A percentile compares a stretch with the other conserved stretches of the same genome.
These are phyloP conservation scores for Penaeus chinensis DNA, from an alignment of 1,140 invertebrate species.

Conservation along the genomic window DNA sequence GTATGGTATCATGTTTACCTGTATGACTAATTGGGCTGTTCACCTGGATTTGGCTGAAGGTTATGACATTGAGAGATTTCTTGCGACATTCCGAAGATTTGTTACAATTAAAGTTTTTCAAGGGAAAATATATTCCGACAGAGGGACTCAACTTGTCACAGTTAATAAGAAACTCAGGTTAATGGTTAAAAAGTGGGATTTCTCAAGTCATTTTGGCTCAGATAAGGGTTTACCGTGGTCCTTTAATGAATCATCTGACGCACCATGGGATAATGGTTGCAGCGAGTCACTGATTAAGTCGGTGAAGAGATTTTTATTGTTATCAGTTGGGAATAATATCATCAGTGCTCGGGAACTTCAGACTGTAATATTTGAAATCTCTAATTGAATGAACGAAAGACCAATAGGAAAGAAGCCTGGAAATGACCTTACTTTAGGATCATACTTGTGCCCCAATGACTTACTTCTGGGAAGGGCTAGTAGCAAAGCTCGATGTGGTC, in stretches of 20 bases:
- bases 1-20: not conserved
- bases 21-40: not conserved
- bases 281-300: not conserved
- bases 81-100: not conserved
- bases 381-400: not conserved
- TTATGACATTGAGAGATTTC: not conserved
- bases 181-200: not conserved
- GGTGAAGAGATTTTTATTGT: not conserved
- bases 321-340: not conserved
- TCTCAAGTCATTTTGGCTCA: not conserved
- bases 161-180: not conserved
- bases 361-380: not conserved
- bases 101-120: not conserved
- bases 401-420: not conserved
- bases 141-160: not conserved
- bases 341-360: not conserved
- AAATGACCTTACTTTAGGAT: not conserved
- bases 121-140: not conserved
- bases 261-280: not conserved
- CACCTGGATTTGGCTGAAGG: not conserved
- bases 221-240: not conserved
- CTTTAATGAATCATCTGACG: not conserved
- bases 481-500: no score
- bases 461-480: not conserved
- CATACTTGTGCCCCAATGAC: slow-evolving; percentile 1